Evolutionary conservation across 2,888 invertebrate genomes (phyloP).

Genomic region (Pollenia labialis): DNA sequence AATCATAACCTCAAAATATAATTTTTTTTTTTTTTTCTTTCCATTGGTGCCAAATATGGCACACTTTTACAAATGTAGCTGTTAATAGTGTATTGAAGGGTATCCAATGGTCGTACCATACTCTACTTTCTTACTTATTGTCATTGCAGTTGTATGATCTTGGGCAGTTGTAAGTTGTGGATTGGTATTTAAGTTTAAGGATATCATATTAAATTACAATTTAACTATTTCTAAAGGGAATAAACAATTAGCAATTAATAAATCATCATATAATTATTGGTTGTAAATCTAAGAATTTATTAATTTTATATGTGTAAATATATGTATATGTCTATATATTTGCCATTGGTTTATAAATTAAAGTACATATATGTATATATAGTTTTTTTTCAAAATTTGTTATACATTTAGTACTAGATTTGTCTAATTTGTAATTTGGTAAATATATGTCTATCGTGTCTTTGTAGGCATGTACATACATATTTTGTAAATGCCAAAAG

Average conservation of each 20-base stretch:
- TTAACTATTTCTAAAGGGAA: conserved; percentile 46
- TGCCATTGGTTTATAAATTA: background rate
- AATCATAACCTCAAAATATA: no score
- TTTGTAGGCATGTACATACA: background rate
- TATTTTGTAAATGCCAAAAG: background rate
- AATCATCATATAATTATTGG: conserved; percentile 58
- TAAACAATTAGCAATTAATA: conserved; percentile 57
- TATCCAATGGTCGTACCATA: no score
- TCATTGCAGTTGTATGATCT: background rate
- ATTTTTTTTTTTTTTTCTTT: no score
- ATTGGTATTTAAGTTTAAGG: conserved; percentile 51
- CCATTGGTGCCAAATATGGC: no score
- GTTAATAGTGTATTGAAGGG: no score
- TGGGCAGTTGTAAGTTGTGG: background rate
- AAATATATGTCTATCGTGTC: background rate
- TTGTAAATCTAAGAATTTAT: conserved; percentile 18
- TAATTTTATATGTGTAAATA: background rate
- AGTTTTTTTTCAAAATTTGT: background rate
- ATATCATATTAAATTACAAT: conserved; percentile 48
- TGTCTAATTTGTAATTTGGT: background rate
- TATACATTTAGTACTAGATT: background rate
- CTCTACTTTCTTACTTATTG: background rate
- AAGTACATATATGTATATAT: no score
- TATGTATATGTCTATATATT: background rate
- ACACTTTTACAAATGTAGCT: no score